Base-by-base conservation (phyloP, 2,797 vertebrate species). In the Danio albolineatus region DNA sequence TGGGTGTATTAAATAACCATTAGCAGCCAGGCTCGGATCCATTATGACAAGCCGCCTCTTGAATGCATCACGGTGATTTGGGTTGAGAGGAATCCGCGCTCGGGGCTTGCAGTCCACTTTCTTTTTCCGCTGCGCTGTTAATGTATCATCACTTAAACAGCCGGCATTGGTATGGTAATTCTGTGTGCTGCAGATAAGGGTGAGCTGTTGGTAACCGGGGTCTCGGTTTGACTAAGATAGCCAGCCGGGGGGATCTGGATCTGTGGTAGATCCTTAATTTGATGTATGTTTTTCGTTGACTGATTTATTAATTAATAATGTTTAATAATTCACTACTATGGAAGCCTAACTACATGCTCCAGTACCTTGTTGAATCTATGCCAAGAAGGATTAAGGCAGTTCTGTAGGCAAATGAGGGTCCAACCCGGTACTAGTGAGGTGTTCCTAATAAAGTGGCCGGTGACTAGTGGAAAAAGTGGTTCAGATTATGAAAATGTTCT, bases 1-100 rank as follows among this genome's bases (percentile, higher is more conserved):
- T 95, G 94, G 94, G 89, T 92, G 89, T 92, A 94, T 95, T 96
- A 95, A 96, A 95, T 94, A 94, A 94, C 95, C 94, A 95, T 96
- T 95, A 96, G 93, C 90, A 90, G 89, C 92, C 92, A 89, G 73
- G 92, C 93, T 94, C 88, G 91, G 93, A 94, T 94, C 93, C 89
- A 90, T 87, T 87, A 93, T 88, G 90, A 92, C 88, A 90, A 91
- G 89, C 38, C 91, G 90, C 88, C 93, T 93, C 90, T 92, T 94
- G 93, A 92, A 95, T 95, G 93, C 94, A 95, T 93, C 92, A 91
- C 93, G 91, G 94, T 92, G 54, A 94, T 95, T 95, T 94, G 94
- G 94, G 93, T 92, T 93, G 94, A 94, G 94, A 93, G 93, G 66
- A 67, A 94, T 94, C 93, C 89, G 90, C 89, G 89, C 90, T 89